phyloP scores from a whole-genome alignment of 1,140 invertebrate genomes.

The Drosophila micromelanica region DNA sequence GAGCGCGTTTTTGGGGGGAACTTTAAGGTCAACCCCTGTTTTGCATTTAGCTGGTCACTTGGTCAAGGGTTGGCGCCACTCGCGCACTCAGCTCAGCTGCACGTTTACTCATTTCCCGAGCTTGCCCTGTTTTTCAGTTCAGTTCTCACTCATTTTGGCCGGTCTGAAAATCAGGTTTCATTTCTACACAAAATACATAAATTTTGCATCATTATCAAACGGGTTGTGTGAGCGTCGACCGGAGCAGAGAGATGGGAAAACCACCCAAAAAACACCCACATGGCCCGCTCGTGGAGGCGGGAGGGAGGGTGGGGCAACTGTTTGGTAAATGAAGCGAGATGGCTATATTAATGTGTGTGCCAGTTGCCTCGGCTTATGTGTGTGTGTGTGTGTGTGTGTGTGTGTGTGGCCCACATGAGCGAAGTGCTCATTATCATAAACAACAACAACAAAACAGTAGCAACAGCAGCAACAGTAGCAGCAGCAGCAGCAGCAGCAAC shows the following conservation, averaged over 20 bases:
- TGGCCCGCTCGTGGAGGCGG: not conserved
- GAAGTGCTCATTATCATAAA: slow-evolving; percentile 82
- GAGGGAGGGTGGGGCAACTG: slow-evolving; percentile 19
- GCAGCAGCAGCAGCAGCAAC: slow-evolving; percentile 16
- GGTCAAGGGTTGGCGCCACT: slow-evolving; percentile 44
- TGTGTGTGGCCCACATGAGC: slow-evolving; percentile 68
- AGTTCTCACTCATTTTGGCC: slow-evolving; percentile 66
- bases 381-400: slow-evolving; percentile 49
- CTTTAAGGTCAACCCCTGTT: slow-evolving; percentile 40
- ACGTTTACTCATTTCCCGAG: slow-evolving; percentile 1
- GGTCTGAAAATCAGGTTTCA: slow-evolving; percentile 78
- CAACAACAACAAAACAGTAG: slow-evolving; percentile 74
- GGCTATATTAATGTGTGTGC: slow-evolving; percentile 63
- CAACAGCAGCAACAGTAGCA: slow-evolving; percentile 54
- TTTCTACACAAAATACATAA: slow-evolving; percentile 84
- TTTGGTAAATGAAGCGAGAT: slow-evolving; percentile 68
- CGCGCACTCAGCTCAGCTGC: slow-evolving; percentile 2
- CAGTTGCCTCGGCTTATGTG: not conserved
- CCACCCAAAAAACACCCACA: slow-evolving; percentile 45
- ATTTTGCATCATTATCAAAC: slow-evolving; percentile 81
- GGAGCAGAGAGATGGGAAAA: slow-evolving; percentile 36
- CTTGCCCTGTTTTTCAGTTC: slow-evolving; percentile 31
- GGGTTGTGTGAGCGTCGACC: slow-evolving; percentile 29
- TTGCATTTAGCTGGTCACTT: slow-evolving; percentile 31
- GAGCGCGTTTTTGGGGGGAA: slow-evolving; percentile 7